Conservation (phyloP, 2,888 invertebrate species). For the Zaprionus obscuricornis region DNA sequence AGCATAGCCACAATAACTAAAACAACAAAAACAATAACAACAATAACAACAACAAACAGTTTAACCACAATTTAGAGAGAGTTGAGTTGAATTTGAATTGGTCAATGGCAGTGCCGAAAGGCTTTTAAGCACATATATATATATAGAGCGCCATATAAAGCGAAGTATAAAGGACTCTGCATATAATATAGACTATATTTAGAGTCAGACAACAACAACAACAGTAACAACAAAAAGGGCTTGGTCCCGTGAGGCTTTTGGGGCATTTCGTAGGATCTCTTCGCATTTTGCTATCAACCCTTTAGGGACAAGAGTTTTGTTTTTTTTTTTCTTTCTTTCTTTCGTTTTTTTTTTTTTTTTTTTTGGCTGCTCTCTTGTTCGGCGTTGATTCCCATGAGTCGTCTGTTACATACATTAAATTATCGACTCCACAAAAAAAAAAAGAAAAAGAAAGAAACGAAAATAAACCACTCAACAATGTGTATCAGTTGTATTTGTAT, state of each 20-base stretch:
- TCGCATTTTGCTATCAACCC: conserved; percentile 24
- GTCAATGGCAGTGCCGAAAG: conserved; percentile 52
- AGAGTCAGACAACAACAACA: conserved; percentile 7
- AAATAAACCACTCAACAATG: conserved; percentile 55
- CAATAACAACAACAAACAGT: conserved; percentile 13
- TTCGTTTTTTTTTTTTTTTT: conserved; percentile 3
- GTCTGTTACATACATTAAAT: conserved; percentile 45
- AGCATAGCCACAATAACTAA: conserved; percentile 6
- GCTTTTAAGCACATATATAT: conserved; percentile 19
- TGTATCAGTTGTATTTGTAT: conserved; percentile 9
- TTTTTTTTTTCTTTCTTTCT: neutral
- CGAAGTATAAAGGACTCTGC: too few species aligned
- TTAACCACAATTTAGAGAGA: conserved; percentile 49
- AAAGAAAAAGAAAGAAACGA: too few species aligned
- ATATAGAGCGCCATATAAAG: too few species aligned
- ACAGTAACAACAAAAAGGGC: conserved; percentile 21
- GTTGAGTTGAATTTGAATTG: too few species aligned
- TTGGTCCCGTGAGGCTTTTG: conserved; percentile 10
- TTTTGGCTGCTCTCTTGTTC: conserved; percentile 5
- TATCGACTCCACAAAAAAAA: conserved; percentile 63
- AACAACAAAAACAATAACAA: conserved; percentile 11
- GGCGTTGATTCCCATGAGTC: neutral
- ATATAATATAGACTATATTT: too few species aligned
- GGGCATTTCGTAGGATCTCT: neutral
- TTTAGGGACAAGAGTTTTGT: conserved; percentile 1